phyloP scores from a whole-genome alignment of 2,888 invertebrate species.

The Torymus aiolomorphi region DNA sequence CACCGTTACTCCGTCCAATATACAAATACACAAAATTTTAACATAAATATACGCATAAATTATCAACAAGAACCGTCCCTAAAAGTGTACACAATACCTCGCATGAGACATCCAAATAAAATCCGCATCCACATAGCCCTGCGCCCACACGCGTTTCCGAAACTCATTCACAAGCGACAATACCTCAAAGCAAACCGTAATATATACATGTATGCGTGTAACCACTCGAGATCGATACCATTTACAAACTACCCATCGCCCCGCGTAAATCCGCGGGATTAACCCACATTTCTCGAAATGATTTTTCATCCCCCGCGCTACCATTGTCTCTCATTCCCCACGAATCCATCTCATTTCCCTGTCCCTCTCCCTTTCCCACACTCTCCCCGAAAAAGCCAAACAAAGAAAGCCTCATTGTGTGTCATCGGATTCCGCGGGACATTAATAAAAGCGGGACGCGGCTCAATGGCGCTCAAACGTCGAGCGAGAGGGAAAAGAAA shows the following conservation, averaged over 20 bases:
- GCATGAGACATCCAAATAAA: no score
- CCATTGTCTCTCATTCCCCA: constrained; percentile 18
- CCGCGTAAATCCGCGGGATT: neutral
- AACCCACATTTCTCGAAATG: constrained; percentile 24
- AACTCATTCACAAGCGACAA: no score
- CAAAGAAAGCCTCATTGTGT: constrained; percentile 17
- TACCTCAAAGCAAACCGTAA: no score
- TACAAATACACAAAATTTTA: no score
- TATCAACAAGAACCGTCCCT: no score
- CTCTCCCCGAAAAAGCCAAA: neutral
- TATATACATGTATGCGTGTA: no score
- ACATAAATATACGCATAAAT: no score
- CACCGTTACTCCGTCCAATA: no score
- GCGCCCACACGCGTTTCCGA: no score
- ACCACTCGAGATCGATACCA: no score
- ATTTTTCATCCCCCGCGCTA: neutral
- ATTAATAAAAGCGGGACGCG: constrained; percentile 28
- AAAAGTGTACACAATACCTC: no score
- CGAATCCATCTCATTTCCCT: constrained; percentile 36
- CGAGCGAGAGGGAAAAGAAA: neutral
- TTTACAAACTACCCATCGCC: neutral
- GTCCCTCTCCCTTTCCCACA: neutral
- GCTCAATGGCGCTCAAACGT: neutral
- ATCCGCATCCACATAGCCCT: no score
- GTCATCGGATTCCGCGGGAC: constrained; percentile 18